phyloP scores from a whole-genome alignment of 2,797 vertebrate genomes.

The Microhierax caerulescens region DNA sequence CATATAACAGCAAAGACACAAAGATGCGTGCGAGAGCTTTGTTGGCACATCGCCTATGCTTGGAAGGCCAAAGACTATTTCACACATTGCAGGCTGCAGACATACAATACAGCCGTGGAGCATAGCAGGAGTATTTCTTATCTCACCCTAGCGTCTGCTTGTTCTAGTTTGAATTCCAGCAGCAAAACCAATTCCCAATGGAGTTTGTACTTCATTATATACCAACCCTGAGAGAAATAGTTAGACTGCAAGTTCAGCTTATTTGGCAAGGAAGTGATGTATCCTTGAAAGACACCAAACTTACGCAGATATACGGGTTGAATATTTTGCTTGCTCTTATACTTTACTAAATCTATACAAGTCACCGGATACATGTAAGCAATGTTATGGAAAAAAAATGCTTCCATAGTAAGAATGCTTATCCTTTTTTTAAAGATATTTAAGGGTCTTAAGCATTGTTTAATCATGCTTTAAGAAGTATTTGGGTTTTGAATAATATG shows the following conservation, averaged over 20 bases:
- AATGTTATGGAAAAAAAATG: not conserved
- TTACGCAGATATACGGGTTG: not conserved
- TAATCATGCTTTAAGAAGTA: not conserved
- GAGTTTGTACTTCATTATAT: constrained; percentile 28
- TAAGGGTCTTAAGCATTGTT: not conserved
- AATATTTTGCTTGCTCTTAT: not conserved
- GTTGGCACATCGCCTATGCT: constrained; percentile 35
- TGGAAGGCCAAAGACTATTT: constrained; percentile 37
- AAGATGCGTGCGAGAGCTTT: constrained; percentile 20
- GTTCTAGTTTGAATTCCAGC: constrained; percentile 54
- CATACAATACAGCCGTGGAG: constrained; percentile 31
- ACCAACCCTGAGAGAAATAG: not conserved
- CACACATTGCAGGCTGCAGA: constrained; percentile 2
- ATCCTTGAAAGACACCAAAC: constrained; percentile 21
- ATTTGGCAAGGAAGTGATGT: constrained; percentile 18
- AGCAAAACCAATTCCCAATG: constrained; percentile 41
- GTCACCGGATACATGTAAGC: not conserved
- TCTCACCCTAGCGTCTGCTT: constrained; percentile 33
- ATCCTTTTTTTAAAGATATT: not conserved
- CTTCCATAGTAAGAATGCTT: not conserved
- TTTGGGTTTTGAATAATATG: not conserved
- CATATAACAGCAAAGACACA: constrained; percentile 4
- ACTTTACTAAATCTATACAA: not conserved
- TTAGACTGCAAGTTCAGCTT: constrained; percentile 23
- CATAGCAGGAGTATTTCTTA: constrained; percentile 51